A percentile compares a stretch with the other conserved stretches of the same genome.
Conservation (phyloP, 2,113 vertebrate species). For the Limnothrissa miodon region DNA sequence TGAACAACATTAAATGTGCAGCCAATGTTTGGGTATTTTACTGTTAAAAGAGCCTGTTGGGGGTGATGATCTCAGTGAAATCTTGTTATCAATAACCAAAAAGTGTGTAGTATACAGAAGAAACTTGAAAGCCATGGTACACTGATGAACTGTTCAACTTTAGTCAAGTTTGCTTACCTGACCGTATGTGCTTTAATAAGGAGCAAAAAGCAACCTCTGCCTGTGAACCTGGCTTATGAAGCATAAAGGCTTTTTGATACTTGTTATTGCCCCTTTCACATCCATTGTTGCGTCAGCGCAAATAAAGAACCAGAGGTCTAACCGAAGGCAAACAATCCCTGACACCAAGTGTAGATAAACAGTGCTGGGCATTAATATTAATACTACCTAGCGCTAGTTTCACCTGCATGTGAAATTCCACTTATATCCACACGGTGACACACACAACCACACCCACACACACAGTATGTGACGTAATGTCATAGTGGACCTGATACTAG, state of each 20-base stretch:
- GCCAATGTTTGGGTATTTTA: no score
- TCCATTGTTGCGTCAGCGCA: background rate
- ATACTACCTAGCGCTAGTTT: background rate
- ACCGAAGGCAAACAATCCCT: background rate
- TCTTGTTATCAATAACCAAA: no score
- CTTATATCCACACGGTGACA: background rate
- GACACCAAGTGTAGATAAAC: background rate
- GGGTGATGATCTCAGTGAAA: no score
- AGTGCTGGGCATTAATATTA: background rate
- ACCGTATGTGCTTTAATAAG: background rate
- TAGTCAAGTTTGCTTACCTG: background rate
- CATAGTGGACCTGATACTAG: background rate
- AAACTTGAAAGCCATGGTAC: no score
- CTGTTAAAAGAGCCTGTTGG: no score
- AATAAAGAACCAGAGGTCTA: background rate
- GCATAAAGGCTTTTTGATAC: background rate
- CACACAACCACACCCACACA: background rate
- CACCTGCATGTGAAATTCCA: slow-evolving; percentile 15
- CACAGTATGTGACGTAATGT: background rate
- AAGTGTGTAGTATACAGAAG: no score
- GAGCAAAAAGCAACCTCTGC: background rate
- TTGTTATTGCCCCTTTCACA: background rate
- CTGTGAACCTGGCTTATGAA: background rate
- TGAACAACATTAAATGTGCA: no score
- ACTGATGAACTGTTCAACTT: no score